A percentile compares a stretch with the other conserved stretches of the same genome.
These are phyloP conservation scores for Drosophila glabriapex DNA, from an alignment of 2,888 invertebrate species.

Conservation along the genomic window DNA sequence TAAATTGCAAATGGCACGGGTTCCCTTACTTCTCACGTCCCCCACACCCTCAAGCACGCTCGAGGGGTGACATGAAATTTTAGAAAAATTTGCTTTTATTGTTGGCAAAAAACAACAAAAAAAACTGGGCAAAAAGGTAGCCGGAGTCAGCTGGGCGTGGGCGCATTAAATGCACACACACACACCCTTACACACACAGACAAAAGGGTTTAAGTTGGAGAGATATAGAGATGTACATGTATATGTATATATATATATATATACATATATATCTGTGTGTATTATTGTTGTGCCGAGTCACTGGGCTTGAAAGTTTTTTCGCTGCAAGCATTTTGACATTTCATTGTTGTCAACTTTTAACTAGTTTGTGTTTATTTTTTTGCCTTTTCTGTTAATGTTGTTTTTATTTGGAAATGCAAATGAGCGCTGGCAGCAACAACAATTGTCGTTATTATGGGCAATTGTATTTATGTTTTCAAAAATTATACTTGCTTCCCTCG, in stretches of 20 bases:
- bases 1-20: constrained; percentile 79
- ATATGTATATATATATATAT: background rate
- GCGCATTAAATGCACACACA: constrained; percentile 59
- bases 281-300: constrained; percentile 37
- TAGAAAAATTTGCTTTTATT: constrained; percentile 78
- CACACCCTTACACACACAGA: constrained; percentile 37
- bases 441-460: constrained; percentile 15
- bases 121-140: constrained; percentile 16
- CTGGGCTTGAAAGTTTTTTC: constrained; percentile 43
- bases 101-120: constrained; percentile 64
- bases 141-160: constrained; percentile 31
- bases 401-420: constrained; percentile 70
- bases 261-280: background rate
- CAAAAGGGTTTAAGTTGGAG: constrained; percentile 57
- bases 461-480: constrained; percentile 29
- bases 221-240: background rate
- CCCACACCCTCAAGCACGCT: background rate
- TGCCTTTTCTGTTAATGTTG: constrained; percentile 46
- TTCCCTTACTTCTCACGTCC: constrained; percentile 16
- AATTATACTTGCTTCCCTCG: constrained; percentile 11
- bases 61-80: constrained; percentile 70
- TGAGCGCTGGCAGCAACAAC: constrained; percentile 13
- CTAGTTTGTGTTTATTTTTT: constrained; percentile 58
- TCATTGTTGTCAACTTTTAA: constrained; percentile 80
- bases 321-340: constrained; percentile 64